phyloP scores from a whole-genome alignment of 2,888 invertebrate species.

The Yponomeuta plumbellus region DNA sequence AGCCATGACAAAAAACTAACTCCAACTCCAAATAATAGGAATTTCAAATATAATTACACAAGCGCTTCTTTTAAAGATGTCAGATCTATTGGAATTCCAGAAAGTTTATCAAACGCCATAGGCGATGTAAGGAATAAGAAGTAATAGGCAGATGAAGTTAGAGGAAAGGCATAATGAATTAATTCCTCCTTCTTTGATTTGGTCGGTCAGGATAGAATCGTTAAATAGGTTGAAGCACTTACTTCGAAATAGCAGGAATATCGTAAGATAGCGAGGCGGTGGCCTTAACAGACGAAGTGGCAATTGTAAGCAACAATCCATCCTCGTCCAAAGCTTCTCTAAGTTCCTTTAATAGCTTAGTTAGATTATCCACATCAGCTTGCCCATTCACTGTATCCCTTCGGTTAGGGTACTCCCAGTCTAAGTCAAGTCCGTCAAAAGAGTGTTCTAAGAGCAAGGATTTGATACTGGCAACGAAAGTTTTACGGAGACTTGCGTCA shows the following conservation, averaged over 20 bases:
- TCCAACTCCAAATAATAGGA: no score
- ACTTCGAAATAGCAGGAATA: slow-evolving; percentile 73
- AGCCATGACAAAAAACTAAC: neutral
- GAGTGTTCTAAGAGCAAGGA: slow-evolving; percentile 70
- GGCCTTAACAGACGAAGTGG: slow-evolving; percentile 73
- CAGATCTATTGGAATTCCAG: no score
- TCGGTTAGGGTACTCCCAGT: slow-evolving; percentile 83
- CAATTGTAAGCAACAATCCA: slow-evolving; percentile 74
- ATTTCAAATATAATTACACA: no score
- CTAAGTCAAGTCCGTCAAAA: slow-evolving; percentile 84
- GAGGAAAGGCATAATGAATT: no score
- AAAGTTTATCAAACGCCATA: no score
- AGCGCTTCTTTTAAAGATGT: no score
- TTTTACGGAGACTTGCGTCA: slow-evolving; percentile 50
- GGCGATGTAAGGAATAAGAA: no score
- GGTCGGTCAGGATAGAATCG: no score
- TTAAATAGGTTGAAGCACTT: slow-evolving; percentile 26
- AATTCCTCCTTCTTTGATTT: no score
- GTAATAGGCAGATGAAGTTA: no score
- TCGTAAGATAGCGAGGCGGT: slow-evolving; percentile 76
- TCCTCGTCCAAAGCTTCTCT: slow-evolving; percentile 68
- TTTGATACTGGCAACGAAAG: slow-evolving; percentile 75
- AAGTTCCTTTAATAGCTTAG: slow-evolving; percentile 72
- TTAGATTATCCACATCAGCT: slow-evolving; percentile 70
- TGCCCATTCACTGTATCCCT: slow-evolving; percentile 62